These are phyloP conservation scores for Xylota sylvarum DNA, from an alignment of 2,888 invertebrate genomes.

Conservation along the genomic window DNA sequence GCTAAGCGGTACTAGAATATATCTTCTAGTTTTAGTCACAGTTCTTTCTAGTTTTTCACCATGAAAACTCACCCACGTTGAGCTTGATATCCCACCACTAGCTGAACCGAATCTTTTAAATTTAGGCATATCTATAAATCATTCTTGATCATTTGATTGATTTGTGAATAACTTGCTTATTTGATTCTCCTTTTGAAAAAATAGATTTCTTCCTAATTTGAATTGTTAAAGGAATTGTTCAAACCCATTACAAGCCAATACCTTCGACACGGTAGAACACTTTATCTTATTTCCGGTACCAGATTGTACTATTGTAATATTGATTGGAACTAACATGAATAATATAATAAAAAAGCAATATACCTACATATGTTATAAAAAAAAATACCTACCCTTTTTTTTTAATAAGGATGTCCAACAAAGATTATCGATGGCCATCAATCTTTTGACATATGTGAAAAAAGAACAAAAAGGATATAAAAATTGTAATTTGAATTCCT, in stretches of 20 bases:
- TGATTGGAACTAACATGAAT: conserved; percentile 3
- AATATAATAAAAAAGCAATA: not conserved
- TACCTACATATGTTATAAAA: not conserved
- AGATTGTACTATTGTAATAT: not conserved
- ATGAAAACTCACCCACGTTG: no score
- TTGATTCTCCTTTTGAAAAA: no score
- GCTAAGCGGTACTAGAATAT: no score
- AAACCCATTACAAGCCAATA: not conserved
- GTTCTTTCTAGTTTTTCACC: no score
- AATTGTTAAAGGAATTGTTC: no score
- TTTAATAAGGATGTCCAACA: conserved; percentile 7
- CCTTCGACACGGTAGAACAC: not conserved
- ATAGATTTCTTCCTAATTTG: no score
- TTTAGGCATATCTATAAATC: no score
- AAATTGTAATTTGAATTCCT: conserved; percentile 37
- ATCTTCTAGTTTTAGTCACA: no score
- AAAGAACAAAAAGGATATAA: conserved; percentile 18
- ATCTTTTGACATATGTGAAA: conserved; percentile 5
- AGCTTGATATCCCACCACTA: no score
- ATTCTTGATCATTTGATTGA: no score
- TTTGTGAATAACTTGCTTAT: no score
- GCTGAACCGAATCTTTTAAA: no score
- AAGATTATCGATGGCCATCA: conserved; percentile 16
- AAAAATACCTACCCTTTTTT: not conserved
- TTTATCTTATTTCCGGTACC: not conserved